Conservation (phyloP, 2,113 vertebrate genomes). For the Suncus etruscus region DNA sequence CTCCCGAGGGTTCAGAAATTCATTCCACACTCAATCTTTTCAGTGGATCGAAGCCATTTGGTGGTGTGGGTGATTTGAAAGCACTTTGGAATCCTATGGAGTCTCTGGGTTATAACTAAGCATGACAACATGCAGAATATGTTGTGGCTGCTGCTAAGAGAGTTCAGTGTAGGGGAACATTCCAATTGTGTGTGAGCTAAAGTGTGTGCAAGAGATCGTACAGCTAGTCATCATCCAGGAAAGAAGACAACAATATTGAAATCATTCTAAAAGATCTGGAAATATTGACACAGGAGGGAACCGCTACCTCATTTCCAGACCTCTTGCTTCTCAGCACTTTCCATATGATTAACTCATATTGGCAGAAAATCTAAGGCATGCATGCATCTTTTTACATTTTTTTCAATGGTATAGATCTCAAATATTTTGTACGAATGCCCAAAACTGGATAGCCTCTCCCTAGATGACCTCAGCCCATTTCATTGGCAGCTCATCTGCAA, state of each 20-base stretch:
- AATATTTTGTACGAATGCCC: not conserved
- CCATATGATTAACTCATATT: not conserved
- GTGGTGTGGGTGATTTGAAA: not conserved
- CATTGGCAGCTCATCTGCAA: not conserved
- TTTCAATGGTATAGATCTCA: not conserved
- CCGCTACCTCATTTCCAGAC: constrained; percentile 35
- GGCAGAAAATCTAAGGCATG: constrained; percentile 30
- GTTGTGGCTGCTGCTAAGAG: not conserved
- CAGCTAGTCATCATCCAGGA: not conserved
- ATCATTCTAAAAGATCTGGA: constrained; percentile 1
- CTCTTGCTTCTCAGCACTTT: constrained; percentile 49
- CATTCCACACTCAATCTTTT: constrained; percentile 48
- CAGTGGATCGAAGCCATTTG: constrained; percentile 41
- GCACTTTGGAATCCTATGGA: constrained; percentile 24
- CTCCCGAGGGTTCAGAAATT: constrained; percentile 5
- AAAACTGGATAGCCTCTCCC: not conserved
- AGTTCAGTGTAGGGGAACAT: constrained; percentile 34
- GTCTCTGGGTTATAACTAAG: constrained; percentile 25
- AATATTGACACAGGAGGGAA: not conserved
- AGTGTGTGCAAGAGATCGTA: not conserved
- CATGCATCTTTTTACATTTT: not conserved
- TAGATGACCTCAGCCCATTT: not conserved
- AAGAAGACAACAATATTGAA: constrained; percentile 43
- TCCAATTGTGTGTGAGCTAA: not conserved
- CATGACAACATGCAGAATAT: not conserved